Evolutionary conservation across 2,888 invertebrate genomes (phyloP).

Genomic region (Nysson spinosus): DNA sequence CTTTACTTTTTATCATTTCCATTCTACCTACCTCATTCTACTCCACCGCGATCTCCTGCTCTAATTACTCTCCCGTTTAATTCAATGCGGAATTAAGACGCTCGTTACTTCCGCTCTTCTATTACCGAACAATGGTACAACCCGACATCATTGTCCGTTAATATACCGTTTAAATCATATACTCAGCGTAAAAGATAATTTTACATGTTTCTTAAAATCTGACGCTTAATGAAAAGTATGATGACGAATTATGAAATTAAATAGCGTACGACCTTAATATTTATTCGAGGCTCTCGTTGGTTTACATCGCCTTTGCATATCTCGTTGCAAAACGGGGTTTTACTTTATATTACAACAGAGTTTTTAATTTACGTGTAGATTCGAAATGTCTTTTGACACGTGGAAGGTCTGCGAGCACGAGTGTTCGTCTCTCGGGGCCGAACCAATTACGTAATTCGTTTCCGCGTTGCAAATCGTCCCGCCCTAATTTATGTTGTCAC

Average conservation of each 20-base stretch:
- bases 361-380: too few species aligned
- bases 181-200: too few species aligned
- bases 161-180: too few species aligned
- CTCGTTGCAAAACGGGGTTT: too few species aligned
- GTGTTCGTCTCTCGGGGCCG: constrained; percentile 14
- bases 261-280: too few species aligned
- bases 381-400: too few species aligned
- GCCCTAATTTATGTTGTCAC: constrained; percentile 6
- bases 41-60: constrained; percentile 6
- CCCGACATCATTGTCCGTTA: background rate
- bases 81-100: constrained; percentile 30
- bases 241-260: too few species aligned
- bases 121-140: constrained; percentile 5
- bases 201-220: too few species aligned
- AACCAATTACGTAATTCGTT: constrained; percentile 11
- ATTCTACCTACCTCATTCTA: constrained; percentile 33
- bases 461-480: constrained; percentile 15
- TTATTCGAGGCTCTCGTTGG: too few species aligned
- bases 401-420: constrained; percentile 5
- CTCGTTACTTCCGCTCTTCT: constrained; percentile 23
- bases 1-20: constrained; percentile 20
- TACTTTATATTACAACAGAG: too few species aligned
- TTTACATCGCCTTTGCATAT: too few species aligned
- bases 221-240: too few species aligned
- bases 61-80: constrained; percentile 38